phyloP scores from a whole-genome alignment of 1,140 invertebrate genomes.

The Triops longicaudatus region DNA sequence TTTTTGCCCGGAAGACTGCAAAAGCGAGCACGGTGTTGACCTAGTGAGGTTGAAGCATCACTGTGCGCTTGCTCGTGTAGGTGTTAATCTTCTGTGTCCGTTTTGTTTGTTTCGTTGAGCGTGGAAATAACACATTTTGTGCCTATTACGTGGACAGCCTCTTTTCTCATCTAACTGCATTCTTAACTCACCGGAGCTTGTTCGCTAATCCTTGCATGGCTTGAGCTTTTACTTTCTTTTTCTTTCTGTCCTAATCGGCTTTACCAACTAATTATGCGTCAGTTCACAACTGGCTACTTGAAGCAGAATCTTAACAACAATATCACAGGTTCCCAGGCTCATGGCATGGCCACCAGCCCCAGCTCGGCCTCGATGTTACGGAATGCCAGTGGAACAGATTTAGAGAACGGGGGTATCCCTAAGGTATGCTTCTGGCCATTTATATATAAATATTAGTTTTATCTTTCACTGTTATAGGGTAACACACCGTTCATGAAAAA shows the following conservation, averaged over 20 bases:
- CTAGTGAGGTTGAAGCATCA: background rate
- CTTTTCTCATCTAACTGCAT: background rate
- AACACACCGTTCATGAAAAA: constrained; percentile 39
- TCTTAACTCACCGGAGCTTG: background rate
- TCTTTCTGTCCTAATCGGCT: background rate
- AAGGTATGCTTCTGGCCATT: constrained; percentile 32
- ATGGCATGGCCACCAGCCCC: constrained; percentile 61
- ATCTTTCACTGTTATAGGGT: constrained; percentile 26
- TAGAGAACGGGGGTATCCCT: constrained; percentile 44
- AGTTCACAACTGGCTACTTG: background rate
- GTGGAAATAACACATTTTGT: background rate
- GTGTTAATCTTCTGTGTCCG: background rate
- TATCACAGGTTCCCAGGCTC: constrained; percentile 26
- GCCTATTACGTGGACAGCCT: background rate
- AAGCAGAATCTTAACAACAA: background rate
- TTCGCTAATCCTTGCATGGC: background rate
- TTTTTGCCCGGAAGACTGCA: background rate
- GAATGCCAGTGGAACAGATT: constrained; percentile 55
- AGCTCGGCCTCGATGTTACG: constrained; percentile 66
- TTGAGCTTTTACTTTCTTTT: background rate
- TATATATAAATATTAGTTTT: constrained; percentile 6
- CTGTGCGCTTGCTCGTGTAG: constrained; percentile 13
- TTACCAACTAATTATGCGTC: background rate
- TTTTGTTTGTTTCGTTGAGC: background rate
- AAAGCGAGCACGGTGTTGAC: background rate